Conservation (phyloP, 2,113 vertebrate genomes). For the Pyrgilauda ruficollis region DNA sequence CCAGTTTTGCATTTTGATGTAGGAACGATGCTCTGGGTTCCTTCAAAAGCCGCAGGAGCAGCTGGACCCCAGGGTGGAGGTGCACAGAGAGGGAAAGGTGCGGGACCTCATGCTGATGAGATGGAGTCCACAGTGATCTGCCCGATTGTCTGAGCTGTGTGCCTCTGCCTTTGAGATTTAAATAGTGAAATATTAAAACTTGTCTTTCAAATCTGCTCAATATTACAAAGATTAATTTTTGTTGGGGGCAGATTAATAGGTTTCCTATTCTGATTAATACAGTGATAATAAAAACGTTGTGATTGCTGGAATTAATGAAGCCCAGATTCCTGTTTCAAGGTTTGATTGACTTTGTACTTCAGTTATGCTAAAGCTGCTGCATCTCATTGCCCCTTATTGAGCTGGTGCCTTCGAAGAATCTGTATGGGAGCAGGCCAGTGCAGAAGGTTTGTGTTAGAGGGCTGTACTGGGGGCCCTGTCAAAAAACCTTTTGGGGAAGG, state of each 20-base stretch:
- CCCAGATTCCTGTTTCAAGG: slow-evolving; percentile 33
- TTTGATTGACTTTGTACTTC: slow-evolving; percentile 55
- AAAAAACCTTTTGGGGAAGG: neutral
- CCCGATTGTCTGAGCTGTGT: neutral
- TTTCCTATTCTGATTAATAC: slow-evolving; percentile 60
- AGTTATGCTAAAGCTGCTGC: neutral
- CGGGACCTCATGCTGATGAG: neutral
- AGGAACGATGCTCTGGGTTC: neutral
- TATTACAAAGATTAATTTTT: slow-evolving; percentile 56
- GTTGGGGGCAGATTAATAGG: slow-evolving; percentile 58
- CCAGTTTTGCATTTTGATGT: neutral
- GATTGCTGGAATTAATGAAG: slow-evolving; percentile 65
- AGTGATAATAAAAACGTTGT: slow-evolving; percentile 57
- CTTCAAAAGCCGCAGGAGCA: neutral
- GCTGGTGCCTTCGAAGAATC: neutral
- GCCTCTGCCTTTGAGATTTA: neutral
- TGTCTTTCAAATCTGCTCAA: slow-evolving; percentile 45
- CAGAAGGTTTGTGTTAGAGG: neutral
- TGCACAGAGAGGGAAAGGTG: neutral
- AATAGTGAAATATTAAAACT: slow-evolving; percentile 34
- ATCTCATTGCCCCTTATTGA: neutral
- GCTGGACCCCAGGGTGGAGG: neutral
- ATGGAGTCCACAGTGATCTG: neutral
- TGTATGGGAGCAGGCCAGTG: neutral
- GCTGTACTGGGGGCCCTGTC: neutral